phyloP scores from a whole-genome alignment of 2,797 vertebrate genomes.

The Falco novaeseelandiae region DNA sequence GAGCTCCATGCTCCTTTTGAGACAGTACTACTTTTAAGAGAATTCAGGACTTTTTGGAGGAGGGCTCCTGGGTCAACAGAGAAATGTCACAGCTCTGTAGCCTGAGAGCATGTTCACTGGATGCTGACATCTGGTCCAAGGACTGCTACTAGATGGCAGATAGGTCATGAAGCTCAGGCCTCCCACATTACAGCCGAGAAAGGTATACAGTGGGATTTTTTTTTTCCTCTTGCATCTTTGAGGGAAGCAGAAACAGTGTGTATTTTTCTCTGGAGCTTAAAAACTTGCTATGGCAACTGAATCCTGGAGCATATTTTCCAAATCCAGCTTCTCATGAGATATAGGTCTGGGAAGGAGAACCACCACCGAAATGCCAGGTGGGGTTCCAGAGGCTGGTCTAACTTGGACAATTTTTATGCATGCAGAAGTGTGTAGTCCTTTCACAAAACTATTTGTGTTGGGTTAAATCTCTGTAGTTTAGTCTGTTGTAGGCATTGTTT shows the following conservation, averaged over 20 bases:
- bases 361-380: background rate
- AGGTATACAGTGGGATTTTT: background rate
- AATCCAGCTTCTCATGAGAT: background rate
- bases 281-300: background rate
- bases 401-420: background rate
- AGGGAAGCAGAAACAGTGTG: background rate
- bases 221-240: background rate
- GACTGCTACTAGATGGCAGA: background rate
- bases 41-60: background rate
- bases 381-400: background rate
- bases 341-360: background rate
- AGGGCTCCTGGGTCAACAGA: background rate
- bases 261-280: background rate
- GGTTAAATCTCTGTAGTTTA: background rate
- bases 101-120: fast-evolving
- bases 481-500: background rate
- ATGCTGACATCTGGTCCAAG: background rate
- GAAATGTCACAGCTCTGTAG: background rate
- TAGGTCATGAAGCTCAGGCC: background rate
- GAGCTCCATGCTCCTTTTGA: background rate
- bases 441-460: background rate
- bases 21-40: background rate
- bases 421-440: background rate
- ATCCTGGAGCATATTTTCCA: background rate
- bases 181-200: background rate